A percentile compares a stretch with the other conserved stretches of the same genome.
Conservation (phyloP, 2,113 vertebrate species). For the Pachycephala philippinensis region DNA sequence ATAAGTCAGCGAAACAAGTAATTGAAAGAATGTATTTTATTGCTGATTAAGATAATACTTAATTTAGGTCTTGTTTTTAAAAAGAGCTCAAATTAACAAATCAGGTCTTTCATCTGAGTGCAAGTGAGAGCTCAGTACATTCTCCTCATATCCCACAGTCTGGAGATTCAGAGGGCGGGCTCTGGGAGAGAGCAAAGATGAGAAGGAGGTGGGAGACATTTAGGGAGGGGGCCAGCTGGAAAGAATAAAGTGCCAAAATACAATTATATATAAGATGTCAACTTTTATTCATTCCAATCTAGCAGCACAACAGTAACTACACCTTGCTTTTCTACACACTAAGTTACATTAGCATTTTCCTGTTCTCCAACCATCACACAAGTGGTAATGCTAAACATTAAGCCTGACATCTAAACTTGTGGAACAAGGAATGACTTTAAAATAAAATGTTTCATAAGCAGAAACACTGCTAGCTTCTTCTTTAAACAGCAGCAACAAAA, state of each 20-base stretch:
- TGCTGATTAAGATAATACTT: slow-evolving; percentile 68
- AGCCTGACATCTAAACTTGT: background rate
- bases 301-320: background rate
- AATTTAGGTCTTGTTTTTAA: slow-evolving; percentile 55
- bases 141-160: background rate
- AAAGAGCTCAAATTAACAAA: slow-evolving; percentile 50
- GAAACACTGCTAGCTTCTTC: background rate
- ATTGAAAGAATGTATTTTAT: slow-evolving; percentile 69
- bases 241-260: background rate
- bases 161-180: accelerated
- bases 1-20: slow-evolving; percentile 59
- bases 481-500: background rate
- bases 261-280: background rate
- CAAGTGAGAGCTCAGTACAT: background rate
- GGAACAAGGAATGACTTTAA: background rate
- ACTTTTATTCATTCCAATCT: background rate
- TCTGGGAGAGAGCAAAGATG: background rate
- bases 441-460: background rate
- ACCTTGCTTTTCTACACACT: background rate
- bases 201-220: background rate
- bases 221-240: background rate
- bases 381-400: background rate
- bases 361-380: background rate
- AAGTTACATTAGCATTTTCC: background rate
- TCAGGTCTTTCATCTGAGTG: background rate